These are phyloP conservation scores for Lycaon pictus DNA, from an alignment of 2,113 vertebrate genomes.

Conservation along the genomic window DNA sequence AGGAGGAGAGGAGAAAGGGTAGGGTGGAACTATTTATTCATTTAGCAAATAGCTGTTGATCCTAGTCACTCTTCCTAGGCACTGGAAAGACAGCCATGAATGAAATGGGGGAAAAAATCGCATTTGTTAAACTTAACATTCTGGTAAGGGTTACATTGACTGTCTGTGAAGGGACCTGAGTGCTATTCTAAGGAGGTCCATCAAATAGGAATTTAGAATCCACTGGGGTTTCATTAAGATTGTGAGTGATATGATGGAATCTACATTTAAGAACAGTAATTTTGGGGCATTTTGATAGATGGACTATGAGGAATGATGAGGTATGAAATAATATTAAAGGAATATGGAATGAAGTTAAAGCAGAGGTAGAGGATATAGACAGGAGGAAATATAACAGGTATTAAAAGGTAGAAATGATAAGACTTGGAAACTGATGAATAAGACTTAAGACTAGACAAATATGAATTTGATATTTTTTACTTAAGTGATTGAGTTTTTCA, in stretches of 20 bases:
- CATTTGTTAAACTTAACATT: background rate
- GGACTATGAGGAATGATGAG: background rate
- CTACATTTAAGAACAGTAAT: background rate
- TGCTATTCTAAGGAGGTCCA: background rate
- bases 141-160: background rate
- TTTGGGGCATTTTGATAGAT: conserved; percentile 7
- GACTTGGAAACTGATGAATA: background rate
- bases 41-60: background rate
- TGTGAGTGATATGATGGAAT: background rate
- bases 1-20: background rate
- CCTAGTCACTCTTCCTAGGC: background rate
- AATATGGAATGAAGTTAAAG: background rate
- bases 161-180: background rate
- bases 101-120: background rate
- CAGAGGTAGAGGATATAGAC: background rate
- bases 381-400: background rate
- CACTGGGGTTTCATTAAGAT: background rate
- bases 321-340: background rate
- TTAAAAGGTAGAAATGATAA: background rate
- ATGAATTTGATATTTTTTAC: background rate
- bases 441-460: background rate
- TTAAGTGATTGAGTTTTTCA: background rate
- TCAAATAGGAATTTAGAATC: background rate
- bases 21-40: background rate
- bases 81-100: background rate